Conservation (phyloP, 1,140 invertebrate genomes). For the Apis dorsata region DNA sequence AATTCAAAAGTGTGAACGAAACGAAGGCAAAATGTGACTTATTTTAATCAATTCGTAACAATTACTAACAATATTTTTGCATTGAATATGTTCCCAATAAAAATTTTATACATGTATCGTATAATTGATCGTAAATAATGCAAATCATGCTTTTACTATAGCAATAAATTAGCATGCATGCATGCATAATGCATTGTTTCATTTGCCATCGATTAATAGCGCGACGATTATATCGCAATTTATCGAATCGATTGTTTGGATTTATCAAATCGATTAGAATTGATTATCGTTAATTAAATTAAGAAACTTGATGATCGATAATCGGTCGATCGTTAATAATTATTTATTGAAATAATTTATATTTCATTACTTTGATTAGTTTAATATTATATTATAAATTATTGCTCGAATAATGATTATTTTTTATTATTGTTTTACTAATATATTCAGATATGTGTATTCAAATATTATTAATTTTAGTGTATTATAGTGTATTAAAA, state of each 20-base stretch:
- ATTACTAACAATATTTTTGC: not conserved
- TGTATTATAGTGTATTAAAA: not conserved
- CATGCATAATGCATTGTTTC: not conserved
- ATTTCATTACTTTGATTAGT: not conserved
- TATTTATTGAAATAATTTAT: conserved; percentile 3
- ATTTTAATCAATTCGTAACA: not conserved
- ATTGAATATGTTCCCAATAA: not conserved
- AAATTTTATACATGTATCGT: not conserved
- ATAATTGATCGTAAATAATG: not conserved
- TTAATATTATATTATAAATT: not conserved
- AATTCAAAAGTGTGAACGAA: not conserved
- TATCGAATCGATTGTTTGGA: not conserved
- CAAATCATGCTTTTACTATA: not conserved
- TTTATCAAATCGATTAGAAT: not conserved
- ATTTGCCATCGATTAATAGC: not conserved
- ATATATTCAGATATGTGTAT: too few species aligned
- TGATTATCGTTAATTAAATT: not conserved
- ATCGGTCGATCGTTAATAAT: not conserved
- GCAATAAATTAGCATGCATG: not conserved
- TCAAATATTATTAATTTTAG: too few species aligned
- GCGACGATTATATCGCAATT: not conserved
- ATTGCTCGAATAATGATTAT: not conserved
- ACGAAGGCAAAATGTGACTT: not conserved
- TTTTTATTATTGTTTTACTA: too few species aligned
- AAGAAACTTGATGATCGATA: not conserved